Evolutionary conservation across 1,140 invertebrate genomes (phyloP).

Genomic region (Drosophila micromelanica): DNA sequence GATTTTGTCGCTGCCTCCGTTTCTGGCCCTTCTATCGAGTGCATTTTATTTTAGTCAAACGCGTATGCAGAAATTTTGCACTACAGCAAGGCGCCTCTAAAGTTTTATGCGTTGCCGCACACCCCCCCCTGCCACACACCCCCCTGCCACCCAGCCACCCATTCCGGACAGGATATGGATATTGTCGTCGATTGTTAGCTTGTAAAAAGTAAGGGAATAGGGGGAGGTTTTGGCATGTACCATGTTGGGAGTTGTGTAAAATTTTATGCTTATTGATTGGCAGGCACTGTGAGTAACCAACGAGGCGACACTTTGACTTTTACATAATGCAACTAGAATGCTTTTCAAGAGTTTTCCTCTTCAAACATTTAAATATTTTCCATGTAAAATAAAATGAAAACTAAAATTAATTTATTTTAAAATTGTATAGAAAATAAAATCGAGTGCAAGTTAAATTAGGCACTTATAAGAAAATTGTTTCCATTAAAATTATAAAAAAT

Average conservation of each 20-base stretch:
- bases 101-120: slow-evolving; percentile 66
- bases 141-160: neutral
- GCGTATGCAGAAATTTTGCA: slow-evolving; percentile 73
- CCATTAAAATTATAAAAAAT: too few species aligned
- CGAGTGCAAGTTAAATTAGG: too few species aligned
- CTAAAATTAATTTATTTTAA: too few species aligned
- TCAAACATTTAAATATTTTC: neutral
- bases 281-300: slow-evolving; percentile 43
- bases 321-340: slow-evolving; percentile 30
- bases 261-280: slow-evolving; percentile 78
- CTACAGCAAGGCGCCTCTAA: slow-evolving; percentile 70
- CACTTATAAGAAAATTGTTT: too few species aligned
- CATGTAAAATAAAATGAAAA: neutral
- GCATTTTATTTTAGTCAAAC: slow-evolving; percentile 73
- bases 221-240: neutral
- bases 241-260: slow-evolving; percentile 36
- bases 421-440: too few species aligned
- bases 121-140: neutral
- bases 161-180: slow-evolving; percentile 24
- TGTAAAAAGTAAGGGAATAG: neutral
- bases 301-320: slow-evolving; percentile 52
- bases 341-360: neutral
- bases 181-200: slow-evolving; percentile 56
- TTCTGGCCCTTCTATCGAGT: slow-evolving; percentile 40
- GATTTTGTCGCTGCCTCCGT: slow-evolving; percentile 62